These are phyloP conservation scores for Trachurus trachurus DNA, from an alignment of 2,797 vertebrate species.

Conservation along the genomic window DNA sequence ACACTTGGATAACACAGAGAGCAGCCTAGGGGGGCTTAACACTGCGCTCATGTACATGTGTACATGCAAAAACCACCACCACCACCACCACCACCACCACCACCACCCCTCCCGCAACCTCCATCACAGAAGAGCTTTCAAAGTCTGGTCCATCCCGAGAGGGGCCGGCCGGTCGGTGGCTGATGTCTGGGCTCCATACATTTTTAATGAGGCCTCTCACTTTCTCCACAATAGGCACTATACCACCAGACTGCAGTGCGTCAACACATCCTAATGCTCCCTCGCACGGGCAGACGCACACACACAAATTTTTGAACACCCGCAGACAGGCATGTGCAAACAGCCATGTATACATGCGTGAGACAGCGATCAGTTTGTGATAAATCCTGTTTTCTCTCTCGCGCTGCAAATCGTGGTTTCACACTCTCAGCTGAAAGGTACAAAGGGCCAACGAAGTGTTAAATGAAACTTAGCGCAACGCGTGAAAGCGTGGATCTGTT, in stretches of 20 bases:
- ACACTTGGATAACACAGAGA: not conserved
- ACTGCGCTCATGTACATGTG: constrained; percentile 28
- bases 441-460: constrained; percentile 47
- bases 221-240: constrained; percentile 85
- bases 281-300: constrained; percentile 37
- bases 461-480: constrained; percentile 47
- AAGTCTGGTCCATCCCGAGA: constrained; percentile 67
- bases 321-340: constrained; percentile 30
- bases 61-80: constrained; percentile 7
- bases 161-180: constrained; percentile 71
- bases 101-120: not conserved
- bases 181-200: constrained; percentile 84
- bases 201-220: constrained; percentile 90
- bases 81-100: not conserved
- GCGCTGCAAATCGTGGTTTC: constrained; percentile 41
- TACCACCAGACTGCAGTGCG: constrained; percentile 81
- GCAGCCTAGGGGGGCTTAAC: constrained; percentile 1
- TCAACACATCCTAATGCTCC: constrained; percentile 74
- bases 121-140: constrained; percentile 50
- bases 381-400: constrained; percentile 34
- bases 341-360: constrained; percentile 13
- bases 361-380: constrained; percentile 23
- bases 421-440: constrained; percentile 50
- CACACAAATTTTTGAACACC: constrained; percentile 39
- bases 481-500: constrained; percentile 53